Percentiles rank a stretch among this genome's conserved stretches.
phyloP scores from a whole-genome alignment of 2,888 invertebrate genomes.

The Carcina quercana region DNA sequence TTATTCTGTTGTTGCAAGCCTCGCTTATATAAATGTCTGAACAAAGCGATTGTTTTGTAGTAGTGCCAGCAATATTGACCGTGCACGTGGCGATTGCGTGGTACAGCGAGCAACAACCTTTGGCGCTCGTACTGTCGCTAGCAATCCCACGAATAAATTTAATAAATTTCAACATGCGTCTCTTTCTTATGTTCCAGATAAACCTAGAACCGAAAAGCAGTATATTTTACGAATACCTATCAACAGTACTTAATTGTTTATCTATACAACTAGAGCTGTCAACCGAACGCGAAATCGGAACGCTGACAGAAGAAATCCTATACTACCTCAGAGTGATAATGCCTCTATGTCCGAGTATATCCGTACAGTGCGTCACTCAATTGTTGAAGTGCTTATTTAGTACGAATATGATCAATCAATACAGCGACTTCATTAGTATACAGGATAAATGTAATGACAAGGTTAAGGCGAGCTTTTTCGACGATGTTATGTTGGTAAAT shows the following conservation, averaged over 20 bases:
- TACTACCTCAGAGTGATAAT: slow-evolving; percentile 83
- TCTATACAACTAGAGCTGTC: slow-evolving; percentile 82
- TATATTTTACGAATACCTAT: slow-evolving; percentile 80
- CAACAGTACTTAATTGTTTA: slow-evolving; percentile 77
- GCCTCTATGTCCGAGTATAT: slow-evolving; percentile 78
- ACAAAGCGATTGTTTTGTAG: too few species aligned
- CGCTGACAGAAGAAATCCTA: slow-evolving; percentile 86
- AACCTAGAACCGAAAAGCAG: slow-evolving; percentile 85
- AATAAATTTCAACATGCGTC: too few species aligned
- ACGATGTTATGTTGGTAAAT: slow-evolving; percentile 49
- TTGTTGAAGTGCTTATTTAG: slow-evolving; percentile 84
- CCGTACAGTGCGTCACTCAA: slow-evolving; percentile 86
- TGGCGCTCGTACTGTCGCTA: too few species aligned
- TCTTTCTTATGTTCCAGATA: slow-evolving; percentile 64
- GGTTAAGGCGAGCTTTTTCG: slow-evolving; percentile 32
- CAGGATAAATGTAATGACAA: slow-evolving; percentile 22
- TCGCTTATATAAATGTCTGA: too few species aligned
- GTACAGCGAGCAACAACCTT: too few species aligned
- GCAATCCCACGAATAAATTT: too few species aligned
- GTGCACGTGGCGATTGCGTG: too few species aligned
- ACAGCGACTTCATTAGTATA: slow-evolving; percentile 53
- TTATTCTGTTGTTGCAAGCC: too few species aligned
- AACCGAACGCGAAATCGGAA: slow-evolving; percentile 80
- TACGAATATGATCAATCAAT: slow-evolving; percentile 77
- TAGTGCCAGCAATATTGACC: too few species aligned